These are phyloP conservation scores for Lycia hirtaria DNA, from an alignment of 2,888 invertebrate genomes.

Conservation along the genomic window DNA sequence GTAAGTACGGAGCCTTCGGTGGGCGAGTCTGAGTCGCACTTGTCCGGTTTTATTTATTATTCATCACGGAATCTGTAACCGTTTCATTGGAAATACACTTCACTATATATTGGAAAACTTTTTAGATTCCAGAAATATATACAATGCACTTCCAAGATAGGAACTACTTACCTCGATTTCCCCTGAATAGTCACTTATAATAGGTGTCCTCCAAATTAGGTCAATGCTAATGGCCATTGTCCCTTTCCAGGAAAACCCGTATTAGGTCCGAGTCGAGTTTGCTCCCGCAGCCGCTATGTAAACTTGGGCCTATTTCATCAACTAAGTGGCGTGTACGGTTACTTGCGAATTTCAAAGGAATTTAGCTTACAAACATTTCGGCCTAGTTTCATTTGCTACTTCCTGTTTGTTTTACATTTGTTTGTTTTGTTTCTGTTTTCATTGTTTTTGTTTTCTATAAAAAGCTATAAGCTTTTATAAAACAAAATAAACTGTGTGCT, in stretches of 20 bases:
- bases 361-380: conserved; percentile 3
- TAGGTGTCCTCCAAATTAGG: conserved; percentile 11
- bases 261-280: conserved; percentile 19
- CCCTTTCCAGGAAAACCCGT: conserved; percentile 21
- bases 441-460: no score
- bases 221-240: conserved; percentile 26
- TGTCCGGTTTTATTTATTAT: no score
- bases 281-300: conserved; percentile 23
- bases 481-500: no score
- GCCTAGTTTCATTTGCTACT: not conserved
- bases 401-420: not conserved
- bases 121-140: no score
- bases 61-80: no score
- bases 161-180: not conserved
- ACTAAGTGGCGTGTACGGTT: conserved; percentile 20
- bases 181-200: not conserved
- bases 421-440: not conserved
- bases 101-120: no score
- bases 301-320: conserved; percentile 23
- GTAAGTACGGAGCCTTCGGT: no score
- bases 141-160: no score
- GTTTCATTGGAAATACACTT: no score
- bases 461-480: no score
- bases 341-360: conserved; percentile 18
- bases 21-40: no score